Evolutionary conservation across 2,888 invertebrate species (phyloP).

Genomic region (Brenthis hecate): DNA sequence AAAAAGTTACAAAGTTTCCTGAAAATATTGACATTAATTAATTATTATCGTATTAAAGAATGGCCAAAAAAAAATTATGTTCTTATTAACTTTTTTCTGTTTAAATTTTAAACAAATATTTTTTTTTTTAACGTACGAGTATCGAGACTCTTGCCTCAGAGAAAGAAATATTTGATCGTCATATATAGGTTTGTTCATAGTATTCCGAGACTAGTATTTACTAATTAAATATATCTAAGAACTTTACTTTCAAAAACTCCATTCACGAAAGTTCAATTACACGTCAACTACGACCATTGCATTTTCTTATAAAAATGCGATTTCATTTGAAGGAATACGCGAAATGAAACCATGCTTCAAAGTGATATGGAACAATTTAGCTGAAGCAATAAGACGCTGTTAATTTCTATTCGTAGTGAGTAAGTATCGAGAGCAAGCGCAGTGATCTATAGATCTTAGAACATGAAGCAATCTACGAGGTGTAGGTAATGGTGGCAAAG

Average conservation of each 20-base stretch:
- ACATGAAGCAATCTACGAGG: slow-evolving; percentile 59
- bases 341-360: slow-evolving; percentile 40
- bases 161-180: too few species aligned
- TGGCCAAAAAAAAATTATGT: too few species aligned
- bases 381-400: slow-evolving; percentile 42
- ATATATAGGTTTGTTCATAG: not conserved
- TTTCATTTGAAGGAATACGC: slow-evolving; percentile 41
- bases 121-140: too few species aligned
- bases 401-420: slow-evolving; percentile 67
- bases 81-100: too few species aligned
- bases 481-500: slow-evolving; percentile 55
- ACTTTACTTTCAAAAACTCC: slow-evolving; percentile 39
- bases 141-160: too few species aligned
- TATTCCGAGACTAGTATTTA: not conserved
- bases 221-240: not conserved
- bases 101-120: too few species aligned
- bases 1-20: too few species aligned
- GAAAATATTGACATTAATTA: too few species aligned
- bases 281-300: slow-evolving; percentile 53
- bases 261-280: slow-evolving; percentile 26
- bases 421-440: slow-evolving; percentile 68
- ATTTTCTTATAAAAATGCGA: slow-evolving; percentile 48
- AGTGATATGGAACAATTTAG: slow-evolving; percentile 42
- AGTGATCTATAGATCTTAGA: slow-evolving; percentile 72
- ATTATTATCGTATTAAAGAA: too few species aligned